Conservation (phyloP, 2,797 vertebrate species). For the Notoglanidium macrostoma region DNA sequence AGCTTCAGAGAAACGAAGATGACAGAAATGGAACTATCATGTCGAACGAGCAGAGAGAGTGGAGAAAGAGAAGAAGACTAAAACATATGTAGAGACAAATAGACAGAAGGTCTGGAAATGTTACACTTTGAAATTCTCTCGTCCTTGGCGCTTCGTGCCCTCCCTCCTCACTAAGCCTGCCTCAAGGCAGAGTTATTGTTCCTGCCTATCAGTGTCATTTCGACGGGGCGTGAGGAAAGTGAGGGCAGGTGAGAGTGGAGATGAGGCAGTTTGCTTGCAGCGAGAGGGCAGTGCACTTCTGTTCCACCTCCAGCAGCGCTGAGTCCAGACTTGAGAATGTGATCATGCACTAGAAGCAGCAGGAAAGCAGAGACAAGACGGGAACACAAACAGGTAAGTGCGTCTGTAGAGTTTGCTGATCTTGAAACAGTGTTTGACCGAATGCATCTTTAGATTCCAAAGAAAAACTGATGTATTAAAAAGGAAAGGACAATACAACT, state of each 20-base stretch:
- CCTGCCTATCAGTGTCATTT: slow-evolving; percentile 60
- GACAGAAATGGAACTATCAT: not conserved
- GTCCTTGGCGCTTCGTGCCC: slow-evolving; percentile 28
- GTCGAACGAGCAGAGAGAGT: not conserved
- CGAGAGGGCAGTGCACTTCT: slow-evolving; percentile 30
- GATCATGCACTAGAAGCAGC: slow-evolving; percentile 18
- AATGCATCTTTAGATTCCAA: not conserved
- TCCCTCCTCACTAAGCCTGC: slow-evolving; percentile 49
- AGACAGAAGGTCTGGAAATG: slow-evolving; percentile 43
- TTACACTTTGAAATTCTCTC: slow-evolving; percentile 41
- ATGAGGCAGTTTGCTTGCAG: slow-evolving; percentile 58
- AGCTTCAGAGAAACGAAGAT: not conserved
- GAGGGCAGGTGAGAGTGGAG: slow-evolving; percentile 65
- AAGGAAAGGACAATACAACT: not conserved
- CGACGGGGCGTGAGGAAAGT: slow-evolving; percentile 63
- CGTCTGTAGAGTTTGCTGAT: not conserved
- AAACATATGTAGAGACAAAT: slow-evolving; percentile 32
- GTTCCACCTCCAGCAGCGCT: slow-evolving; percentile 32
- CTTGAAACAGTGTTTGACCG: not conserved
- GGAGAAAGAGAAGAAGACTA: not conserved
- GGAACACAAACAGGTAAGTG: slow-evolving; percentile 43
- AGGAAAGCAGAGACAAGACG: slow-evolving; percentile 30
- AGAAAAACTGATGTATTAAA: slow-evolving; percentile 3
- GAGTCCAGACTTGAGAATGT: slow-evolving; percentile 31
- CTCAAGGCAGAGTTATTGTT: slow-evolving; percentile 62